These are phyloP conservation scores for Ibidorhyncha struthersii DNA, from an alignment of 2,113 vertebrate species.

Conservation along the genomic window DNA sequence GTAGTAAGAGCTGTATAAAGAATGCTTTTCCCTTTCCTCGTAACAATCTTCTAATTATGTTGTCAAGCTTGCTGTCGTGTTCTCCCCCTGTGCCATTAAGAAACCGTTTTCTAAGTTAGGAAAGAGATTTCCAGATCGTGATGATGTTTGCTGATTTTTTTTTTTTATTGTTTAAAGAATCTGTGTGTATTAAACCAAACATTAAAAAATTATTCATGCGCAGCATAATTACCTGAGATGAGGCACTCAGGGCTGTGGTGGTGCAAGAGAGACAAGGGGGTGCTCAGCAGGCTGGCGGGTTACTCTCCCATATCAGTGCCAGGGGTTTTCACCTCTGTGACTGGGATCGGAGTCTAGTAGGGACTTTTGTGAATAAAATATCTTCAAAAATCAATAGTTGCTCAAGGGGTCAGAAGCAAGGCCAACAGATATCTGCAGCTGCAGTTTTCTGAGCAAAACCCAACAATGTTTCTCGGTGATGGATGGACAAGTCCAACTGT, in stretches of 20 bases:
- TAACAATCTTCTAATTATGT: constrained; percentile 86
- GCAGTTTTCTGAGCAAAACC: background rate
- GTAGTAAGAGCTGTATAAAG: constrained; percentile 76
- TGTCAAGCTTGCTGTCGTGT: constrained; percentile 79
- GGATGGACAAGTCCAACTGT: background rate
- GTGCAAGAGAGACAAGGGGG: background rate
- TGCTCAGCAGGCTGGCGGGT: background rate
- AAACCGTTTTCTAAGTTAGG: constrained; percentile 77
- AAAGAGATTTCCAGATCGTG: constrained; percentile 78
- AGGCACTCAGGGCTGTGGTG: background rate
- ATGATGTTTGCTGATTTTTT: constrained; percentile 78
- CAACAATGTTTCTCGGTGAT: background rate
- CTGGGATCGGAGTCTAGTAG: background rate
- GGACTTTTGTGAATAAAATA: background rate
- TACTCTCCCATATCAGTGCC: background rate
- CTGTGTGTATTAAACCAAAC: constrained; percentile 75
- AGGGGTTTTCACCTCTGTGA: background rate
- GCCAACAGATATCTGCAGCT: background rate
- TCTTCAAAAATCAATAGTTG: background rate
- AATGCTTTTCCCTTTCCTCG: constrained; percentile 76
- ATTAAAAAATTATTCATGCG: constrained; percentile 71
- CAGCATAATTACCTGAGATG: constrained; percentile 49
- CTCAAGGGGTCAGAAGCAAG: background rate
- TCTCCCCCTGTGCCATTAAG: constrained; percentile 77
- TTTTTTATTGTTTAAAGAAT: constrained; percentile 79